Conservation (phyloP, 2,888 invertebrate species). For the Patella caerulea region DNA sequence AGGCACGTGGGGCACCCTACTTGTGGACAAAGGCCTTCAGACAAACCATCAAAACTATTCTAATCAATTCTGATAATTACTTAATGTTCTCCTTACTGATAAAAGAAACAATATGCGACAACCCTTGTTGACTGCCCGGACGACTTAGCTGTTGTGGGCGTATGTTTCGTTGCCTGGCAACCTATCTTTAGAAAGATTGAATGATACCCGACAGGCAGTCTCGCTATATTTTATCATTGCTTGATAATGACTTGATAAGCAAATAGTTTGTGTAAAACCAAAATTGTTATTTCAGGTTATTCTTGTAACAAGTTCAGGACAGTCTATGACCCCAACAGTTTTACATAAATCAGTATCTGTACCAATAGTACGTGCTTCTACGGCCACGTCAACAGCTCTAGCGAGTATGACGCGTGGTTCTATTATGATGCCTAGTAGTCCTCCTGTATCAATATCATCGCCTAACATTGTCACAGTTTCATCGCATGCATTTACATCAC, state of each 20-base stretch:
- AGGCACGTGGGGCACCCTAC: no score
- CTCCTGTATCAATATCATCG: constrained; percentile 19
- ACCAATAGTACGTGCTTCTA: constrained; percentile 56
- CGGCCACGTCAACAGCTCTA: constrained; percentile 33
- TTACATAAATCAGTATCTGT: constrained; percentile 60
- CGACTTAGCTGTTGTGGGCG: no score
- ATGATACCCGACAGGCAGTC: no score
- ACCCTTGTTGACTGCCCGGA: no score
- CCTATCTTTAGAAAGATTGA: no score
- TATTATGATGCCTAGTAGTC: constrained; percentile 45
- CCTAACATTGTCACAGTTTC: constrained; percentile 53
- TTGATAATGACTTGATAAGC: neutral
- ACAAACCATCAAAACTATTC: no score
- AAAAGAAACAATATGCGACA: no score
- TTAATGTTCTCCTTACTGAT: no score
- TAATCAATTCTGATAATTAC: no score
- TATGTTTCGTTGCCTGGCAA: no score
- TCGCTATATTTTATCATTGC: neutral
- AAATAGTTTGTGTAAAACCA: no score
- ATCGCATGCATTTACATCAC: constrained; percentile 46
- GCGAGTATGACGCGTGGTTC: constrained; percentile 35
- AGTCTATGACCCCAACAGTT: constrained; percentile 46
- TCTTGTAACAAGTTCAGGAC: constrained; percentile 63
- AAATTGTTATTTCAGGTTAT: constrained; percentile 54
- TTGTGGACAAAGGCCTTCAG: no score